phyloP scores from a whole-genome alignment of 2,888 invertebrate genomes.

The Palloptera scutellata region DNA sequence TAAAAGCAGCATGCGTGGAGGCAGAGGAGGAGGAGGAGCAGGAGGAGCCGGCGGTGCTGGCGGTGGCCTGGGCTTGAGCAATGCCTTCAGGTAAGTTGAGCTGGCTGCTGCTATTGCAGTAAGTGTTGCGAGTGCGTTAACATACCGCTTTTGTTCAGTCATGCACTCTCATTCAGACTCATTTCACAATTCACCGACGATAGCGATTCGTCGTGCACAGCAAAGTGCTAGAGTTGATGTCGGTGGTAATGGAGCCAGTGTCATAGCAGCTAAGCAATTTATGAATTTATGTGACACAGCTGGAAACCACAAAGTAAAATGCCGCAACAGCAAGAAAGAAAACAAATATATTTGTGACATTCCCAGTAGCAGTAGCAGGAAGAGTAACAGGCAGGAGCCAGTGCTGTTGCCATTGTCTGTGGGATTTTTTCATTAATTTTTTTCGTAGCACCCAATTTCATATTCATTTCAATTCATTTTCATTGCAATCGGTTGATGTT shows the following conservation, averaged over 20 bases:
- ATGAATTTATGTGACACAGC: slow-evolving; percentile 1
- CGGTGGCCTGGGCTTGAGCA: slow-evolving; percentile 33
- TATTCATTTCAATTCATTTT: slow-evolving; percentile 21
- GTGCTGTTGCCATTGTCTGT: not conserved
- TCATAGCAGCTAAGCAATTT: no score
- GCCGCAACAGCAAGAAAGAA: not conserved
- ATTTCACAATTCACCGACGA: no score
- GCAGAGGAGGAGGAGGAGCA: slow-evolving; percentile 40
- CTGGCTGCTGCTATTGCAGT: slow-evolving; percentile 42
- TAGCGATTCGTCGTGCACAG: no score
- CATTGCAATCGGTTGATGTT: slow-evolving; percentile 14
- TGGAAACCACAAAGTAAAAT: not conserved
- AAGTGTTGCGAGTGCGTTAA: slow-evolving; percentile 38
- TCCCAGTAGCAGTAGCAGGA: not conserved
- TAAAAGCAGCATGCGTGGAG: slow-evolving; percentile 45
- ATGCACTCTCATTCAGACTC: no score
- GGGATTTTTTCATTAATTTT: not conserved
- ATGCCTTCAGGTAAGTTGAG: slow-evolving; percentile 28
- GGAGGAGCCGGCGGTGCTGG: no score
- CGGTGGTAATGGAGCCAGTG: no score
- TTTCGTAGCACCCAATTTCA: slow-evolving; percentile 8
- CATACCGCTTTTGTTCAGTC: not conserved
- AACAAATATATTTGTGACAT: not conserved
- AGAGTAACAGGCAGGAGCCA: not conserved
- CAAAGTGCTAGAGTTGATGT: no score